These are phyloP conservation scores for Nephrotoma flavescens DNA, from an alignment of 2,888 invertebrate genomes.

Conservation along the genomic window DNA sequence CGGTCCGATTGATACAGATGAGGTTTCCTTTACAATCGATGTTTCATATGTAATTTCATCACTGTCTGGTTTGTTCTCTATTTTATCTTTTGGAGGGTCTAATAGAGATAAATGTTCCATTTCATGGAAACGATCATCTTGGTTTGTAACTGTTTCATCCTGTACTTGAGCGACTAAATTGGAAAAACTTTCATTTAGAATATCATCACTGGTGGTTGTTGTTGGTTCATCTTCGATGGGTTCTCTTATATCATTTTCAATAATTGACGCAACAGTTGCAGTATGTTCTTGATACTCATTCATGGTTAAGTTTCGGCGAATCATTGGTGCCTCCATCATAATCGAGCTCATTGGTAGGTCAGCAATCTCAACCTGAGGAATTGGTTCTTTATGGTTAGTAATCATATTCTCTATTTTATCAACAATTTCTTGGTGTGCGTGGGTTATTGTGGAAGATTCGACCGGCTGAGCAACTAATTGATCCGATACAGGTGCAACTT, in stretches of 20 bases:
- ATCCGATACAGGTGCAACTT: background rate
- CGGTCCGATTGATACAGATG: slow-evolving; percentile 7
- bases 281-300: slow-evolving; percentile 27
- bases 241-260: slow-evolving; percentile 12
- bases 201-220: slow-evolving; percentile 10
- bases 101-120: slow-evolving; percentile 6
- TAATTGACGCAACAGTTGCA: slow-evolving; percentile 27
- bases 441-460: background rate
- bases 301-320: slow-evolving; percentile 19
- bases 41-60: slow-evolving; percentile 8
- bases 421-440: slow-evolving; percentile 12
- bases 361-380: background rate
- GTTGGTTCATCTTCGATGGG: background rate
- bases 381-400: slow-evolving; percentile 9
- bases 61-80: background rate
- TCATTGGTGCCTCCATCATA: background rate
- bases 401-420: slow-evolving; percentile 16
- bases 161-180: slow-evolving; percentile 15
- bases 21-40: slow-evolving; percentile 10
- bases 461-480: background rate
- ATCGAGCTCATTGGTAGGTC: background rate
- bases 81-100: background rate
- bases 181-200: slow-evolving; percentile 14
- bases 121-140: slow-evolving; percentile 8
- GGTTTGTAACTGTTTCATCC: background rate